phyloP scores from a whole-genome alignment of 2,113 vertebrate genomes.

The Puffinus mauretanicus region DNA sequence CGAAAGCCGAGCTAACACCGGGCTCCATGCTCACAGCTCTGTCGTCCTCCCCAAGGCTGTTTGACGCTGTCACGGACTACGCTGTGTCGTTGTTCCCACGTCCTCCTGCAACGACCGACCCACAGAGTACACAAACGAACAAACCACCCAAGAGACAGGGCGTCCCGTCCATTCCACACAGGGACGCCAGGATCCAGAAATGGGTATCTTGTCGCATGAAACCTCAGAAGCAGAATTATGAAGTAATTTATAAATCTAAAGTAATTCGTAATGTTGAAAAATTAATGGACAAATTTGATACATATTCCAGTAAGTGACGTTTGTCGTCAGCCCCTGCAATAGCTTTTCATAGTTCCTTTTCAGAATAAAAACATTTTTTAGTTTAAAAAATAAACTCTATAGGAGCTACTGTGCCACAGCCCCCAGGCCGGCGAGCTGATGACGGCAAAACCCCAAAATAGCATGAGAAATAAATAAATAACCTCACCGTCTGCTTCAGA shows the following conservation, averaged over 20 bases:
- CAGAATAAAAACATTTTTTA: not conserved
- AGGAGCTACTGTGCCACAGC: not conserved
- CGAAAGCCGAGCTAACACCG: accelerated
- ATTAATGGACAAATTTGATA: not conserved
- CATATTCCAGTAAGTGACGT: too few relatives aligned
- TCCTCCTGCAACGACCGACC: not conserved
- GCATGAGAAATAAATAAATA: not conserved
- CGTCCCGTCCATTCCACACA: accelerated
- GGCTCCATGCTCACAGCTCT: not conserved
- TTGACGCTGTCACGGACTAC: accelerated
- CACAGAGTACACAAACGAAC: too few relatives aligned
- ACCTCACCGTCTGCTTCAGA: not conserved
- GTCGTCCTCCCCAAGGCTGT: not conserved
- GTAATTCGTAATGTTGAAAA: not conserved
- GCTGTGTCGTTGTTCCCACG: not conserved
- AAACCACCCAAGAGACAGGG: not conserved
- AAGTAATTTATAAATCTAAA: not conserved
- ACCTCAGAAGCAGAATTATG: not conserved
- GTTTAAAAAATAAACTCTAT: not conserved
- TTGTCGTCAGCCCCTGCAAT: not conserved
- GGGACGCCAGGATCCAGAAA: not conserved
- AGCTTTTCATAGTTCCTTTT: not conserved
- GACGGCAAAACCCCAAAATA: not conserved
- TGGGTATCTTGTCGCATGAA: not conserved
- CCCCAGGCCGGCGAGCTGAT: not conserved